Percentiles rank a stretch among this genome's conserved stretches.
Evolutionary conservation across 2,797 vertebrate species (phyloP).

Genomic region (Vireo griseus): DNA sequence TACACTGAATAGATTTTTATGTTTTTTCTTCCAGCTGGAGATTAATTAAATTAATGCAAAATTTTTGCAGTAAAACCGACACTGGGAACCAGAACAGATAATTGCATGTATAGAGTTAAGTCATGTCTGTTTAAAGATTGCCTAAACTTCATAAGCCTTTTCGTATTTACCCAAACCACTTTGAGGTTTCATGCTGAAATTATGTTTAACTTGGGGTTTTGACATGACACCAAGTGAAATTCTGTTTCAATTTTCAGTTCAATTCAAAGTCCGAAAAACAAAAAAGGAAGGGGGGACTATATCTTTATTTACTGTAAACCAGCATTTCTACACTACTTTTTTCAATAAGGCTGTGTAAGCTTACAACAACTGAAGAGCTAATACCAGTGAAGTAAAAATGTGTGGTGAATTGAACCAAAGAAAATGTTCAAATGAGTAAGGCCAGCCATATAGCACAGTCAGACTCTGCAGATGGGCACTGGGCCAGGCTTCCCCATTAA

Average conservation of each 20-base stretch:
- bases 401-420: slow-evolving; percentile 42
- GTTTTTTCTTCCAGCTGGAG: neutral
- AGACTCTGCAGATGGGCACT: slow-evolving; percentile 27
- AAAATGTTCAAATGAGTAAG: slow-evolving; percentile 54
- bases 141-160: neutral
- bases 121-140: neutral
- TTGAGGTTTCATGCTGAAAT: neutral
- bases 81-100: neutral
- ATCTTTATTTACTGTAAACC: neutral
- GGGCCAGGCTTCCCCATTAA: slow-evolving; percentile 47
- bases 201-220: neutral
- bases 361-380: slow-evolving; percentile 21
- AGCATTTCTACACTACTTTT: neutral
- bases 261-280: rapidly evolving
- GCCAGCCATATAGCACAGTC: slow-evolving; percentile 36
- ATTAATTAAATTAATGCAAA: neutral
- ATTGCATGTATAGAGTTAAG: neutral
- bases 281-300: rapidly evolving
- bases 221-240: neutral
- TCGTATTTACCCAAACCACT: neutral
- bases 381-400: slow-evolving; percentile 26
- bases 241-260: neutral
- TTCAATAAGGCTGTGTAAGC: neutral
- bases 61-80: neutral
- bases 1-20: neutral